Base-by-base conservation (phyloP, 2,888 invertebrate genomes). In the Pinctada fucata region DNA sequence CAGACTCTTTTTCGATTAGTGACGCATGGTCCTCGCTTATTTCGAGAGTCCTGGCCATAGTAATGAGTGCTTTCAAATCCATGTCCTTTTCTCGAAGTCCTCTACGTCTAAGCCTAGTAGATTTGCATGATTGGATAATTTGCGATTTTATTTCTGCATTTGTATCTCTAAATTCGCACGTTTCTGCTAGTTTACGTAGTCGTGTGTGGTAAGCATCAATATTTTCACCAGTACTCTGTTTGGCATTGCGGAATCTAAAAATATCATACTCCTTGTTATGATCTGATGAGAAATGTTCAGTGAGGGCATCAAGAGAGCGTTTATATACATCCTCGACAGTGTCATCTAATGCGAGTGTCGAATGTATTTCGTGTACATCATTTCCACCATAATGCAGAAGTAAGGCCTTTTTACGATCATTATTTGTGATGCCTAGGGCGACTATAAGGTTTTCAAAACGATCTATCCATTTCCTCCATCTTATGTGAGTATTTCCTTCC, bases 101-200 rank as follows among this genome's bases (percentile, higher is more conserved):
- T 13, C 48, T 49, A 0, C 71, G 45, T 45, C 66, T 13, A 16
- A 65, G 47, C 48, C 71, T 50, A 3, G 65, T 52, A 4, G 76
- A 76, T n/a, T 48, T 69, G 45, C 71, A 64, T n/a, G 65, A 76
- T 8, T 70, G 76, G 8, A 76, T 76, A 31, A 76, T 76, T 71
- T 76, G 71, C 10, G 64, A 71, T 13, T 71, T 76, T 16, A 76
- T 71, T 51, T 76, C 70, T 3, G 31, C 45, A 3, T 65, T 47
- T 10, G 50, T 13, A 49, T 75, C 49, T 63, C 8, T 5, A 45
- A 69, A 75, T 58, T 75, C 75, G 58, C 75, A 75, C n/a, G 52
- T 75, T n/a, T 75, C 68, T 2, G 67, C 67, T 6, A 75, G 52
- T 63, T 75, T 75, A 3, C 75, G 8, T 8, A 75, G 31, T 10